Percentiles rank a stretch among this genome's conserved stretches.
Conservation (phyloP, 2,888 invertebrate species). For the Mythimna impura region DNA sequence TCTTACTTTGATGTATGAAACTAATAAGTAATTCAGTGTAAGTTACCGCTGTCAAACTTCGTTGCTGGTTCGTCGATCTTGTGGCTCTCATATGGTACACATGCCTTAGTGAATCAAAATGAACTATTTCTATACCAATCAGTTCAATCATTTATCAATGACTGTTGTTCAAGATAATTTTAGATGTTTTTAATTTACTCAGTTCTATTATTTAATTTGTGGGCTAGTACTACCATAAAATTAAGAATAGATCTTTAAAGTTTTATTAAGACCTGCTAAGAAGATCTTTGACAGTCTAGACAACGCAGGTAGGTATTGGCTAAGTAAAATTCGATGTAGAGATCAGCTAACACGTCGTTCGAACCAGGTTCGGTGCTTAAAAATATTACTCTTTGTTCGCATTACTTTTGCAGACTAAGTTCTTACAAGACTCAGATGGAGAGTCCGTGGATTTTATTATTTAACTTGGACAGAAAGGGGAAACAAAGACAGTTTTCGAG, state of each 20-base stretch:
- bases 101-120: constrained; percentile 11
- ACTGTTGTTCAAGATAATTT: constrained; percentile 12
- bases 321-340: constrained; percentile 56
- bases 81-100: constrained; percentile 14
- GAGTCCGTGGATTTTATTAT: constrained; percentile 83
- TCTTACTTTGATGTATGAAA: constrained; percentile 30
- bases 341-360: constrained; percentile 45
- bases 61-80: constrained; percentile 35
- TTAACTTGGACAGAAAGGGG: constrained; percentile 84
- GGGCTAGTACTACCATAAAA: background rate
- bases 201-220: background rate
- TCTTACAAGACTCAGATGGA: constrained; percentile 74
- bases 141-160: constrained; percentile 9
- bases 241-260: constrained; percentile 17
- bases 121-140: constrained; percentile 9
- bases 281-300: constrained; percentile 58
- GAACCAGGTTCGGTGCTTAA: constrained; percentile 50
- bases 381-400: constrained; percentile 55
- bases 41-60: constrained; percentile 31
- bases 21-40: constrained; percentile 40
- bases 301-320: constrained; percentile 42
- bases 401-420: constrained; percentile 70
- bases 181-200: background rate
- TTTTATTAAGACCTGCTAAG: constrained; percentile 24
- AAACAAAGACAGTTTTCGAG: constrained; percentile 86